Percentiles rank a stretch among this genome's conserved stretches.
These are phyloP conservation scores for Strigamia crassipes DNA, from an alignment of 2,888 invertebrate species.

Conservation along the genomic window DNA sequence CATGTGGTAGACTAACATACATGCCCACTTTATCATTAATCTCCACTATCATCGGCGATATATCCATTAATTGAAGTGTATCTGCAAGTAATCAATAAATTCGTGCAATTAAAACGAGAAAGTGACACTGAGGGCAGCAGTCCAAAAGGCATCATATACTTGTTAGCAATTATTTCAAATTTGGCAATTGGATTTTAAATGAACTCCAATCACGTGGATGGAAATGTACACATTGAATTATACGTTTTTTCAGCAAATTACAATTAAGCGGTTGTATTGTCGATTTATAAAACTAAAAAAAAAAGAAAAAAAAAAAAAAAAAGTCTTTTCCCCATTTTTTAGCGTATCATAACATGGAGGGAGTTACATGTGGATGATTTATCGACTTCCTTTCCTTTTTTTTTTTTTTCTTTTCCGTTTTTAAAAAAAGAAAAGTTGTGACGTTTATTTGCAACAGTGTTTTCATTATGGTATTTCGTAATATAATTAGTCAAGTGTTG, in stretches of 20 bases:
- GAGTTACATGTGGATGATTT: conserved; percentile 14
- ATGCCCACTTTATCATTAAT: background rate
- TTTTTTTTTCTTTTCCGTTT: background rate
- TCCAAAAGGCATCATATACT: background rate
- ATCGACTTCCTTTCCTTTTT: conserved; percentile 3
- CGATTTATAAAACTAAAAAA: background rate
- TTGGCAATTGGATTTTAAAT: background rate
- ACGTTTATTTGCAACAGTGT: conserved; percentile 32
- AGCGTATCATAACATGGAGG: background rate
- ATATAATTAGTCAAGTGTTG: conserved; percentile 42
- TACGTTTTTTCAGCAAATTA: background rate
- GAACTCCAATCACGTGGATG: background rate
- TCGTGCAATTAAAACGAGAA: conserved; percentile 24
- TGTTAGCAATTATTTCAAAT: background rate
- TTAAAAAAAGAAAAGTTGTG: background rate
- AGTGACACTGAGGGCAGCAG: conserved; percentile 22
- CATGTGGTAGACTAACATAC: background rate
- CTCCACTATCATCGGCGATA: conserved; percentile 9
- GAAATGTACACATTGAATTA: background rate
- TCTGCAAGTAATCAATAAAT: conserved; percentile 35
- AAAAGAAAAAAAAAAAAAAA: background rate
- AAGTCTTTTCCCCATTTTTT: background rate
- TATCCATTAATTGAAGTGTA: conserved; percentile 35
- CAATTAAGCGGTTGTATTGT: background rate
- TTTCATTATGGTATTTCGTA: conserved; percentile 38